Conservation (phyloP, 2,888 invertebrate genomes). For the Drosophila antonietae region DNA sequence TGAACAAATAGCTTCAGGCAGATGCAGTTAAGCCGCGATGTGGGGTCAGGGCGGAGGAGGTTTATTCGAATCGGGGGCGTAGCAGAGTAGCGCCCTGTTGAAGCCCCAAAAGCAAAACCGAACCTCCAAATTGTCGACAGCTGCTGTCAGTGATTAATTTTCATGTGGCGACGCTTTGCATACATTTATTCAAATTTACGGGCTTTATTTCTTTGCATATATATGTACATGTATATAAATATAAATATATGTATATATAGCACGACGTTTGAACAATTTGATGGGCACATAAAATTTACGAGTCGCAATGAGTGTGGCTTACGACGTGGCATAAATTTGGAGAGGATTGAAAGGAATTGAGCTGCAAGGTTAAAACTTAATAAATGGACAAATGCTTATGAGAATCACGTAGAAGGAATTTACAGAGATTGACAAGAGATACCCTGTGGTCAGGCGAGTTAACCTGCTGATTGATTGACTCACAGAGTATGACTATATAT, state of each 20-base stretch:
- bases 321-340: constrained; percentile 17
- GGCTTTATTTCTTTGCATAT: constrained; percentile 16
- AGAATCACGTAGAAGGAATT: constrained; percentile 10
- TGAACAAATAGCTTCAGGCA: constrained; percentile 47
- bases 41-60: background rate
- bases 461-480: background rate
- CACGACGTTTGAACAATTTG: constrained; percentile 40
- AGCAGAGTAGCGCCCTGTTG: constrained; percentile 6
- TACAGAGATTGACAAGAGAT: constrained; percentile 2
- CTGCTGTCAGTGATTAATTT: constrained; percentile 64
- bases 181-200: constrained; percentile 53
- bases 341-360: constrained; percentile 44
- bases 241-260: constrained; percentile 2
- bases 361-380: constrained; percentile 38
- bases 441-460: background rate
- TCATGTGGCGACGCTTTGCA: constrained; percentile 48
- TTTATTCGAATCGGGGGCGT: background rate
- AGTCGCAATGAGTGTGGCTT: constrained; percentile 38
- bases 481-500: background rate
- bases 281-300: constrained; percentile 50
- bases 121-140: constrained; percentile 52
- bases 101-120: constrained; percentile 21
- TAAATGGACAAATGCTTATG: constrained; percentile 9
- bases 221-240: background rate
- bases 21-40: background rate